These are phyloP conservation scores for Hydroisotoma schaefferi DNA, from an alignment of 2,888 invertebrate genomes.

Conservation along the genomic window DNA sequence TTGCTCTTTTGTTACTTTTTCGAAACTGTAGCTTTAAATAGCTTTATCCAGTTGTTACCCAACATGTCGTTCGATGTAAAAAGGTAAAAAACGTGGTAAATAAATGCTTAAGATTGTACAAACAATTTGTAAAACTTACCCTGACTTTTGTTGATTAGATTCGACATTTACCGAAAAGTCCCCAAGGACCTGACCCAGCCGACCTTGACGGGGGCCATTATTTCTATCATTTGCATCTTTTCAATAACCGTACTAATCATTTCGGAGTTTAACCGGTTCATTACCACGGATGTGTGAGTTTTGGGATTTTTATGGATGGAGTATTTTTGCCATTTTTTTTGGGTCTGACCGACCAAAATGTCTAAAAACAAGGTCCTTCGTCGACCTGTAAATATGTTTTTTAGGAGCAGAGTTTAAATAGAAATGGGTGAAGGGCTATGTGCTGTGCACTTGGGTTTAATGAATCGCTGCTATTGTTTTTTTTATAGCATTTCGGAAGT, in stretches of 20 bases:
- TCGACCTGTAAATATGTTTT: not conserved
- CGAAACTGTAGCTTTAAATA: no score
- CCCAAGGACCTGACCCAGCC: slow-evolving; percentile 59
- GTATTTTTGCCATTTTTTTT: not conserved
- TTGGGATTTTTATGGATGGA: not conserved
- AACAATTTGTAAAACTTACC: not conserved
- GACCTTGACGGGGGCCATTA: slow-evolving; percentile 57
- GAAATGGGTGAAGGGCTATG: not conserved
- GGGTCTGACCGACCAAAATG: not conserved
- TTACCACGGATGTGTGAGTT: slow-evolving; percentile 57
- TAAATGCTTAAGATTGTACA: slow-evolving; percentile 1
- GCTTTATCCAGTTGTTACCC: no score
- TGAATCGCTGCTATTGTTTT: no score
- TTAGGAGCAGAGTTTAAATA: not conserved
- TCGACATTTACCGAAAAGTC: slow-evolving; percentile 61
- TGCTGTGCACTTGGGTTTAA: no score
- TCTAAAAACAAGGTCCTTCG: slow-evolving; percentile 8
- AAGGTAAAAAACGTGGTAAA: slow-evolving; percentile 23
- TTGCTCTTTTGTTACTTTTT: no score
- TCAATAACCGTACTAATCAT: slow-evolving; percentile 56
- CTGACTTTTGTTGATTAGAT: not conserved
- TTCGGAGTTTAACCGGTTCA: slow-evolving; percentile 55
- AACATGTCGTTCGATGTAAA: slow-evolving; percentile 29
- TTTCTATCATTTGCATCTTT: slow-evolving; percentile 56
- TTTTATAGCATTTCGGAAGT: slow-evolving; percentile 56